phyloP scores from a whole-genome alignment of 2,888 invertebrate species.

The Scaptomyza tumidula region DNA sequence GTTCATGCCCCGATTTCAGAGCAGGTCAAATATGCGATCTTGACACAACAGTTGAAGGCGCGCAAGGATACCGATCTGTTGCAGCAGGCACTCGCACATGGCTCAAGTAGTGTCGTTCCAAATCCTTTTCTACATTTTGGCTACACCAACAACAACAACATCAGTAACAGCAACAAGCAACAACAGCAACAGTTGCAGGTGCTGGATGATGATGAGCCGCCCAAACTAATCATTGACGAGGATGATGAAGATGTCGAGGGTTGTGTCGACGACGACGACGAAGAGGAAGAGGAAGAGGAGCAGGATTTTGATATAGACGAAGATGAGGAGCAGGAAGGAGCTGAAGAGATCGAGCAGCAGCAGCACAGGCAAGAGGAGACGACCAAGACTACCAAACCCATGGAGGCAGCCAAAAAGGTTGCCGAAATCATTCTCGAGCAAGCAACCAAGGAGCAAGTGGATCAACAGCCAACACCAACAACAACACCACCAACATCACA shows the following conservation, averaged over 20 bases:
- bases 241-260: conserved; percentile 80
- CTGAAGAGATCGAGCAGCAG: conserved; percentile 25
- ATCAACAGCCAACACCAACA: not conserved
- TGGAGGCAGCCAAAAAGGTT: conserved; percentile 85
- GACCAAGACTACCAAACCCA: conserved; percentile 29
- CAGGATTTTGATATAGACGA: conserved; percentile 57
- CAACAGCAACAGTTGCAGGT: conserved; percentile 42
- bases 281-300: conserved; percentile 73
- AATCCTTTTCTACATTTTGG: conserved; percentile 62
- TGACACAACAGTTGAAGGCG: conserved; percentile 91
- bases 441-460: conserved; percentile 82
- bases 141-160: conserved; percentile 24
- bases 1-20: conserved; percentile 85
- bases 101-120: conserved; percentile 77
- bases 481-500: not conserved
- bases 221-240: conserved; percentile 84
- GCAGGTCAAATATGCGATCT: conserved; percentile 90
- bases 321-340: conserved; percentile 81
- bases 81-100: conserved; percentile 83
- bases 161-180: conserved; percentile 32
- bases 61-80: conserved; percentile 84
- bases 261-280: conserved; percentile 63
- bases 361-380: not conserved
- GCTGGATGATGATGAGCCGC: conserved; percentile 86
- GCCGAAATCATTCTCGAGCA: conserved; percentile 87